These are phyloP conservation scores for Meda fulgida DNA, from an alignment of 2,797 vertebrate genomes.

Conservation along the genomic window DNA sequence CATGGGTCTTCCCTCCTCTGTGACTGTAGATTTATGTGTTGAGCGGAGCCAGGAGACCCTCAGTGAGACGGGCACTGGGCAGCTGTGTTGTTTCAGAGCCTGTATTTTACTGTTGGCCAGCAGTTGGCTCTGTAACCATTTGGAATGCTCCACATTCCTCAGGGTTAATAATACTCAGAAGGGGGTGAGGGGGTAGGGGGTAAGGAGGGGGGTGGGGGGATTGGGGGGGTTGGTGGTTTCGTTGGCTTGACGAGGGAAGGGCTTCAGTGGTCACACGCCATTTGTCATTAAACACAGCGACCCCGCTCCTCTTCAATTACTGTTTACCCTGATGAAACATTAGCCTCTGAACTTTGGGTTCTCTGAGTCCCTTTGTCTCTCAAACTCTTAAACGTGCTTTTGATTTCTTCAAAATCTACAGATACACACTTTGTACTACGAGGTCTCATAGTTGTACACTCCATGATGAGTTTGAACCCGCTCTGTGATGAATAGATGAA, in stretches of 20 bases:
- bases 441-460: not conserved
- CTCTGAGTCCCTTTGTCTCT: slow-evolving; percentile 13
- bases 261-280: slow-evolving; percentile 20
- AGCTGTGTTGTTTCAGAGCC: slow-evolving; percentile 73
- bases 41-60: slow-evolving; percentile 4
- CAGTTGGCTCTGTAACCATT: slow-evolving; percentile 68
- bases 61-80: slow-evolving; percentile 57
- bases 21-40: slow-evolving; percentile 27
- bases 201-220: slow-evolving; percentile 63
- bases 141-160: slow-evolving; percentile 72
- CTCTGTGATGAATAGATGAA: slow-evolving; percentile 12
- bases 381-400: slow-evolving; percentile 19
- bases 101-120: slow-evolving; percentile 65
- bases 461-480: slow-evolving; percentile 13
- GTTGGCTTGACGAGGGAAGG: slow-evolving; percentile 40
- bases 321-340: slow-evolving; percentile 64
- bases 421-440: not conserved
- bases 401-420: slow-evolving; percentile 8
- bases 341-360: slow-evolving; percentile 48
- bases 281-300: slow-evolving; percentile 46
- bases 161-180: slow-evolving; percentile 75
- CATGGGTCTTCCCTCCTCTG: not conserved
- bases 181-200: slow-evolving; percentile 64
- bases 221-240: slow-evolving; percentile 20
- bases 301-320: slow-evolving; percentile 47